Evolutionary conservation across 2,888 invertebrate species (phyloP).

Genomic region (Ophion ellenae): DNA sequence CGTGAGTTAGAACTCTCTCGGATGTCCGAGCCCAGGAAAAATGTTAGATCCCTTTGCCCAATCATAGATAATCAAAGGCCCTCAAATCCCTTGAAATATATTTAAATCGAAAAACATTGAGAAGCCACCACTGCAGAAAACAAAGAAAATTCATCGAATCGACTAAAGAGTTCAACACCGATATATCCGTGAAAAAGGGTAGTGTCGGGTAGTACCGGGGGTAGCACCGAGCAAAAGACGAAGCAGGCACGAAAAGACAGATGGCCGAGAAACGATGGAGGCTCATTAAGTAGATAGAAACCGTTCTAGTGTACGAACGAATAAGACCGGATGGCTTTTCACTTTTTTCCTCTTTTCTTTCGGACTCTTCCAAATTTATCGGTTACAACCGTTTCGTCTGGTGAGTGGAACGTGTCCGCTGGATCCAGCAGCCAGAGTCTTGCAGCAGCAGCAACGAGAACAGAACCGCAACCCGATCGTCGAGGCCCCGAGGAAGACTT

Average conservation of each 20-base stretch:
- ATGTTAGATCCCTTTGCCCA: no score
- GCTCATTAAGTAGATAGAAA: slow-evolving; percentile 72
- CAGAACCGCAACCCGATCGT: slow-evolving; percentile 69
- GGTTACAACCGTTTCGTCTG: slow-evolving; percentile 74
- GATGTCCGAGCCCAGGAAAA: no score
- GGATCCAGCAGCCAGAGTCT: slow-evolving; percentile 32
- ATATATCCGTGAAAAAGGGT: background rate
- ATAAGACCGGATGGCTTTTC: slow-evolving; percentile 54
- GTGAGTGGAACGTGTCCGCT: slow-evolving; percentile 33
- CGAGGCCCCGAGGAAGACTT: slow-evolving; percentile 67
- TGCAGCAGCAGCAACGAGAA: slow-evolving; percentile 32
- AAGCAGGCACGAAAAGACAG: slow-evolving; percentile 66
- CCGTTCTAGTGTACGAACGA: slow-evolving; percentile 45
- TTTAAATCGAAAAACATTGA: background rate
- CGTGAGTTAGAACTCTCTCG: no score
- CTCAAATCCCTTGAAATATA: no score
- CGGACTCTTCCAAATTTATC: slow-evolving; percentile 74
- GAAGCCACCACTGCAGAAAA: background rate
- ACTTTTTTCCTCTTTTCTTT: slow-evolving; percentile 57
- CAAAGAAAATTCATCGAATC: slow-evolving; percentile 13
- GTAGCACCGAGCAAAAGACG: slow-evolving; percentile 44
- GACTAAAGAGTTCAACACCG: background rate
- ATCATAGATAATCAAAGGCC: no score
- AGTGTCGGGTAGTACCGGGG: background rate
- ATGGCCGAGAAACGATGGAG: slow-evolving; percentile 71